phyloP scores from a whole-genome alignment of 2,113 vertebrate species.

The Ageneiosus marmoratus region DNA sequence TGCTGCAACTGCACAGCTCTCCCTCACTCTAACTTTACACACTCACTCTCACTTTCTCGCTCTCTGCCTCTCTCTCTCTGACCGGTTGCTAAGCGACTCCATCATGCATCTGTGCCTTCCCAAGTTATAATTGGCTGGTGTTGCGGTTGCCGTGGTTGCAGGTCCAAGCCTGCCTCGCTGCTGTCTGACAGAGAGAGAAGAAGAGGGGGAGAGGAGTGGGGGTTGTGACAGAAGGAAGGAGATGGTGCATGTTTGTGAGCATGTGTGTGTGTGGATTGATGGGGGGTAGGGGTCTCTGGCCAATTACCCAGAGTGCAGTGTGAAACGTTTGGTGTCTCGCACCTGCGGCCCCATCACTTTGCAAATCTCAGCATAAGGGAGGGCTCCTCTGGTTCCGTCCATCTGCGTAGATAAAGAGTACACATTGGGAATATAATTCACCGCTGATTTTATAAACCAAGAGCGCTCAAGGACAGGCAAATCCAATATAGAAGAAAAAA shows the following conservation, averaged over 20 bases:
- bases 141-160: slow-evolving; percentile 75
- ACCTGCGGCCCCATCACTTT: slow-evolving; percentile 73
- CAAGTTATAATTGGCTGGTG: slow-evolving; percentile 82
- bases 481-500: slow-evolving; percentile 45
- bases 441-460: slow-evolving; percentile 46
- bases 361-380: slow-evolving; percentile 33
- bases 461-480: slow-evolving; percentile 44
- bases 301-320: slow-evolving; percentile 86
- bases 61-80: slow-evolving; percentile 44
- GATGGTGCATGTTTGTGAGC: slow-evolving; percentile 47
- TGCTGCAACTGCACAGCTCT: slow-evolving; percentile 40
- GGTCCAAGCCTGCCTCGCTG: slow-evolving; percentile 77
- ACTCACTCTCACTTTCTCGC: slow-evolving; percentile 26
- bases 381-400: slow-evolving; percentile 23
- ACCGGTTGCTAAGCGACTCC: slow-evolving; percentile 91
- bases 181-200: slow-evolving; percentile 60
- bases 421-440: slow-evolving; percentile 32
- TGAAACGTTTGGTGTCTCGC: slow-evolving; percentile 75
- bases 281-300: slow-evolving; percentile 64
- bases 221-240: slow-evolving; percentile 45
- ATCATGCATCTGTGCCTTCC: slow-evolving; percentile 74
- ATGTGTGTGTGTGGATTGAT: neutral
- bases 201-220: slow-evolving; percentile 67
- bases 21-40: slow-evolving; percentile 24
- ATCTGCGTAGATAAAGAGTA: slow-evolving; percentile 41